Conservation (phyloP, 2,888 invertebrate species). For the Drosophila glabriapex region DNA sequence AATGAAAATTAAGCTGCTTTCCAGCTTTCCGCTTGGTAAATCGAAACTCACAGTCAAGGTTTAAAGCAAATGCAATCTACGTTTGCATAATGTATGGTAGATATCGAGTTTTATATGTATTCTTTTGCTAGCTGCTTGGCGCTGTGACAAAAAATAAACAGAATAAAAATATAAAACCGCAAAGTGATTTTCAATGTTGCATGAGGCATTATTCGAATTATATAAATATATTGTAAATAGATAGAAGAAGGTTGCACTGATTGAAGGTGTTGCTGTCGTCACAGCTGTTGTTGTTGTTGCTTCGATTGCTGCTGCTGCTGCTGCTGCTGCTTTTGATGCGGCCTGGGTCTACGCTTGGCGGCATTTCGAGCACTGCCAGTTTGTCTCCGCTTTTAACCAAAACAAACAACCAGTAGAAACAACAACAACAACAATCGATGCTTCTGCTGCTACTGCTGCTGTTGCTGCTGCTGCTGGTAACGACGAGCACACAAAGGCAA, state of each 20-base stretch:
- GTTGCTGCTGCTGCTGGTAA: conserved; percentile 49
- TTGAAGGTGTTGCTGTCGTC: conserved; percentile 54
- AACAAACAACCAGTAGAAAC: conserved; percentile 57
- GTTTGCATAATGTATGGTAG: background rate
- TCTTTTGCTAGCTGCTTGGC: conserved; percentile 52
- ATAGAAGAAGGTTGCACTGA: conserved; percentile 33
- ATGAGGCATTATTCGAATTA: conserved; percentile 40
- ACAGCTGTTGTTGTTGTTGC: conserved; percentile 19
- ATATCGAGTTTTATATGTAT: conserved; percentile 10
- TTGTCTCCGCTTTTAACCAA: conserved; percentile 73
- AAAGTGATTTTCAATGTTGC: conserved; percentile 77
- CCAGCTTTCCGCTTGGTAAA: conserved; percentile 43
- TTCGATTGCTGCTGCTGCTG: conserved; percentile 10
- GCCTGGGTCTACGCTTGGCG: conserved; percentile 47
- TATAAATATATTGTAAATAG: conserved; percentile 46
- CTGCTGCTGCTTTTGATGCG: conserved; percentile 24
- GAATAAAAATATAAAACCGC: conserved; percentile 54
- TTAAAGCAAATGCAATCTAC: conserved; percentile 20
- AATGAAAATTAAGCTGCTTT: conserved; percentile 37
- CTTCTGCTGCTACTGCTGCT: conserved; percentile 19
- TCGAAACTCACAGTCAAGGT: conserved; percentile 74
- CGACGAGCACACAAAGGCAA: conserved; percentile 69
- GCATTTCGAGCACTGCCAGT: conserved; percentile 66
- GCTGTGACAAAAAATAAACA: conserved; percentile 51
- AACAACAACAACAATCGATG: conserved; percentile 49